Conservation (phyloP, 2,113 vertebrate genomes). For the Telmatochromis brichardi region DNA sequence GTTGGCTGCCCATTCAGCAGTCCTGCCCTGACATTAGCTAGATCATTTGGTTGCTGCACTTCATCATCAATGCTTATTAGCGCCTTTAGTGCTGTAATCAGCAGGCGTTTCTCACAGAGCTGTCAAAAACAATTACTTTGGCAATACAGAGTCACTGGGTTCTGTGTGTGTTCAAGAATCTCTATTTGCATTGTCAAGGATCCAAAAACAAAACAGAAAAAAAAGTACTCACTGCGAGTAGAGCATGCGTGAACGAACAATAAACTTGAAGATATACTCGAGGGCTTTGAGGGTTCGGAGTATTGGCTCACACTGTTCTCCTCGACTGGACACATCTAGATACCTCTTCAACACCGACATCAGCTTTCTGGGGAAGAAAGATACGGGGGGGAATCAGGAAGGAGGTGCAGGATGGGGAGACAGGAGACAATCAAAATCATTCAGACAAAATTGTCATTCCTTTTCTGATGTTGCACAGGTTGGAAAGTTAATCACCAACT, state of each 20-base stretch:
- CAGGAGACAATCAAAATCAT: not conserved
- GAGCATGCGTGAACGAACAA: constrained; percentile 91
- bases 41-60: constrained; percentile 16
- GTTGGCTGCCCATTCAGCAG: constrained; percentile 29
- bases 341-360: constrained; percentile 94
- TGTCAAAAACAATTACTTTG: constrained; percentile 30
- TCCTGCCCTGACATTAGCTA: constrained; percentile 27
- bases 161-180: not conserved
- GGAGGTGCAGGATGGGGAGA: not conserved
- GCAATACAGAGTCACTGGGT: not conserved
- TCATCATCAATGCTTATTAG: constrained; percentile 65
- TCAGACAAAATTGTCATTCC: constrained; percentile 2
- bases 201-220: not conserved
- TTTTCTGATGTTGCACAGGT: constrained; percentile 1
- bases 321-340: constrained; percentile 88
- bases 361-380: constrained; percentile 77
- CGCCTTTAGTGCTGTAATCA: constrained; percentile 56
- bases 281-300: constrained; percentile 92
- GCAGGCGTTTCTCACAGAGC: constrained; percentile 23
- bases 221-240: constrained; percentile 90
- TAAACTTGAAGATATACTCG: constrained; percentile 99
- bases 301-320: constrained; percentile 92
- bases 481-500: constrained; percentile 30
- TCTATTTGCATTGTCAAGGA: not conserved
- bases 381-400: not conserved